A percentile compares a stretch with the other conserved stretches of the same genome.
phyloP scores from a whole-genome alignment of 2,113 vertebrate genomes.

The Australoheros scitulus region DNA sequence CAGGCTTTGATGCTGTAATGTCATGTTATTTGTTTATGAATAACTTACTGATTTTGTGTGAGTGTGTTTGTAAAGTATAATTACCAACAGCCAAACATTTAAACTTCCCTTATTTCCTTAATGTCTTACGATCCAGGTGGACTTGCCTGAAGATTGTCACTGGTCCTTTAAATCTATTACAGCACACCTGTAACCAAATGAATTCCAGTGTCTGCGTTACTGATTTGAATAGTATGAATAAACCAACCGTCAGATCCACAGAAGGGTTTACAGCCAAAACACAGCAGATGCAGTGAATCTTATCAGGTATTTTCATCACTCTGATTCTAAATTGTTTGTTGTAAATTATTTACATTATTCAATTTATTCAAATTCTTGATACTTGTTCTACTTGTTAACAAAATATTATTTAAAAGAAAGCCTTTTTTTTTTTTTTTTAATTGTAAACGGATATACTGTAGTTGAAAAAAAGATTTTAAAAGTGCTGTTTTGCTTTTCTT shows the following conservation, averaged over 20 bases:
- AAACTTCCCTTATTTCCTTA: neutral
- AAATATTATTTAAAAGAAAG: neutral
- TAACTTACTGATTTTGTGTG: too few species aligned
- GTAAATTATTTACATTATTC: neutral
- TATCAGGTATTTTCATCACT: neutral
- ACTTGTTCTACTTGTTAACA: neutral
- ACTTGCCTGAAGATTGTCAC: neutral
- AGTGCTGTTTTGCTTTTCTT: neutral
- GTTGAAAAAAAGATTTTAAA: neutral
- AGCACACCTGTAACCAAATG: neutral
- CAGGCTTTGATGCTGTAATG: too few species aligned
- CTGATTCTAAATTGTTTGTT: neutral
- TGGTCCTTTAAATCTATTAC: neutral
- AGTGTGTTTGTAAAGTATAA: too few species aligned
- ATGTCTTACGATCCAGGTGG: neutral
- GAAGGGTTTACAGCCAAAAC: neutral
- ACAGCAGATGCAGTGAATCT: neutral
- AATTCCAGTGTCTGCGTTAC: rapidly evolving
- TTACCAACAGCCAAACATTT: neutral
- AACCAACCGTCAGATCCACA: neutral
- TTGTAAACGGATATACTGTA: neutral
- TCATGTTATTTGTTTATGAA: too few species aligned
- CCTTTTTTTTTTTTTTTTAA: too few species aligned
- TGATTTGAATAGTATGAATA: neutral
- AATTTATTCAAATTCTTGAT: neutral